Conservation (phyloP, 1,140 invertebrate species). For the Eurosta solidaginis region DNA sequence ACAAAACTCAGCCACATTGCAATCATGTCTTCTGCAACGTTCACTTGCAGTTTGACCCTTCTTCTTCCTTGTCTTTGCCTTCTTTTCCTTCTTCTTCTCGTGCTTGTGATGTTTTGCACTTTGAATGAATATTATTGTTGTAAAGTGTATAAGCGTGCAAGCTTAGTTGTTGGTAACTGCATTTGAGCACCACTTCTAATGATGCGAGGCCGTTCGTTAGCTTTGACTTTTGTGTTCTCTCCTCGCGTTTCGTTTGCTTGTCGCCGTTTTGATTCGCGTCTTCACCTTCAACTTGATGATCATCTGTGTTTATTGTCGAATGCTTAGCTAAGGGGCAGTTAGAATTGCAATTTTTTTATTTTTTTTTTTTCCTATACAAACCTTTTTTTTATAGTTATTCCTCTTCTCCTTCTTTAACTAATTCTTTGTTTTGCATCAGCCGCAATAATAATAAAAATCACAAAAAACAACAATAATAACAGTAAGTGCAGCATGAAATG, state of each 20-base stretch:
- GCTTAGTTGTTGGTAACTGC: neutral
- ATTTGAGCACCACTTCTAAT: constrained; percentile 22
- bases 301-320: neutral
- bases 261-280: neutral
- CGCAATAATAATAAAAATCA: neutral
- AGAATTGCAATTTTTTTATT: neutral
- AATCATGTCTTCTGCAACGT: neutral
- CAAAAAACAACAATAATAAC: neutral
- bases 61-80: neutral
- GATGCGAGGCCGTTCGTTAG: constrained; percentile 12
- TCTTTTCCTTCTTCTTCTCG: neutral
- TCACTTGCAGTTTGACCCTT: neutral
- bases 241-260: neutral
- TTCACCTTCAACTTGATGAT: neutral
- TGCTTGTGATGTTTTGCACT: neutral
- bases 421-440: neutral
- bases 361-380: neutral
- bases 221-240: neutral
- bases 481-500: neutral
- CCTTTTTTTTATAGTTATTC: neutral
- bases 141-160: neutral
- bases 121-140: neutral
- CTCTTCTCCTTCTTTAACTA: neutral
- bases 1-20: neutral
- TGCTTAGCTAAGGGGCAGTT: neutral